Evolutionary conservation across 2,797 vertebrate species (phyloP).

Genomic region (Allobates femoralis): DNA sequence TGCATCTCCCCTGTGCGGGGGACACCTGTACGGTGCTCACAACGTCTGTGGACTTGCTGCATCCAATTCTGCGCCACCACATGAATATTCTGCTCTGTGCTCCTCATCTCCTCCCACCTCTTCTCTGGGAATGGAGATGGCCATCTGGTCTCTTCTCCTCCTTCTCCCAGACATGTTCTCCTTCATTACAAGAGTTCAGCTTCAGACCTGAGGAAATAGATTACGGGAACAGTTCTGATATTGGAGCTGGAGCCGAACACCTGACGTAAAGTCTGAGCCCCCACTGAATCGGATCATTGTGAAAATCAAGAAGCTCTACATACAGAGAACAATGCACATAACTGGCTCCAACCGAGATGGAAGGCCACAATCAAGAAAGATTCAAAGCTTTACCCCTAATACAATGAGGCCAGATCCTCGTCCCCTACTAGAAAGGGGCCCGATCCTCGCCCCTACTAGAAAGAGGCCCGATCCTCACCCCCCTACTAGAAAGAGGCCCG

Average conservation of each 20-base stretch:
- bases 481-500: too few relatives aligned
- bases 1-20: background rate
- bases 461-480: too few relatives aligned
- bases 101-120: conserved; percentile 24
- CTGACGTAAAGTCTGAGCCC: background rate
- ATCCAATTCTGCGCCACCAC: background rate
- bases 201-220: background rate
- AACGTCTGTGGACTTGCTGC: background rate
- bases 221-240: background rate
- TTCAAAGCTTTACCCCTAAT: too few relatives aligned
- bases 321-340: background rate
- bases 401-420: too few relatives aligned
- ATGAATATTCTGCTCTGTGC: conserved; percentile 6
- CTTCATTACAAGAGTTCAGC: background rate
- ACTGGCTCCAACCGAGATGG: background rate
- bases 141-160: conserved; percentile 26
- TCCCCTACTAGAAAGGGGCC: too few relatives aligned
- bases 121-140: conserved; percentile 26
- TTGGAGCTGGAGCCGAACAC: background rate
- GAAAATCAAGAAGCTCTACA: background rate
- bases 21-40: background rate
- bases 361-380: too few relatives aligned
- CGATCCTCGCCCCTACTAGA: too few relatives aligned
- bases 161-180: background rate
- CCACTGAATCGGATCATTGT: background rate